Conservation (phyloP, 2,797 vertebrate genomes). For the Ctenopoma kingsleyae region DNA sequence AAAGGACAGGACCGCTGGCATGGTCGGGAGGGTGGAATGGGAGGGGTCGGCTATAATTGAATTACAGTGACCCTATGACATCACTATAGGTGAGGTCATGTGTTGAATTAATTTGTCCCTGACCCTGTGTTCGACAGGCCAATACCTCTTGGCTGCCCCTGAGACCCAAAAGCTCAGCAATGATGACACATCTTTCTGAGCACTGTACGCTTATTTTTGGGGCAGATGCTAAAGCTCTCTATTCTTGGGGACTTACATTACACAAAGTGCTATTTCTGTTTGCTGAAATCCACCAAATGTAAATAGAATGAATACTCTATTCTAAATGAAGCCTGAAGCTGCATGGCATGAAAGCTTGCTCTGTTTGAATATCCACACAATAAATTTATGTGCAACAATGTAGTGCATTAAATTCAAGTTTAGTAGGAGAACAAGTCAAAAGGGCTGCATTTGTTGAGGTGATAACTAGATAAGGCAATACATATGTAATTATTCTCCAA, state of each 20-base stretch:
- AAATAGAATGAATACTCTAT: slow-evolving; percentile 40
- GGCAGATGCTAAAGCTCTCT: slow-evolving; percentile 25
- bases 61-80: slow-evolving; percentile 90
- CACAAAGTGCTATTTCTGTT: slow-evolving; percentile 39
- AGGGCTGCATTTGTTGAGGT: not conserved
- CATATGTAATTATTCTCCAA: slow-evolving; percentile 1
- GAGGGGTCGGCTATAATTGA: slow-evolving; percentile 83
- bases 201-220: slow-evolving; percentile 47
- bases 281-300: slow-evolving; percentile 31
- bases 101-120: slow-evolving; percentile 87
- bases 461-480: not conserved
- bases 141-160: slow-evolving; percentile 52
- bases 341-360: slow-evolving; percentile 10
- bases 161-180: slow-evolving; percentile 47
- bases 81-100: slow-evolving; percentile 85
- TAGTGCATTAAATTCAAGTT: slow-evolving; percentile 28
- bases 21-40: slow-evolving; percentile 24
- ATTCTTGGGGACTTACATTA: slow-evolving; percentile 18
- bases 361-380: slow-evolving; percentile 6
- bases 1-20: slow-evolving; percentile 47
- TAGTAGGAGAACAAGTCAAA: not conserved
- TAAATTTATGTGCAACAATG: slow-evolving; percentile 29
- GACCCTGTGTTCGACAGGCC: slow-evolving; percentile 67
- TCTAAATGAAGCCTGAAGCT: slow-evolving; percentile 27
- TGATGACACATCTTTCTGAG: slow-evolving; percentile 65